These are phyloP conservation scores for Haliclona indistincta DNA, from an alignment of 37 sponge, comb jelly and placozoan species.

Conservation along the genomic window DNA sequence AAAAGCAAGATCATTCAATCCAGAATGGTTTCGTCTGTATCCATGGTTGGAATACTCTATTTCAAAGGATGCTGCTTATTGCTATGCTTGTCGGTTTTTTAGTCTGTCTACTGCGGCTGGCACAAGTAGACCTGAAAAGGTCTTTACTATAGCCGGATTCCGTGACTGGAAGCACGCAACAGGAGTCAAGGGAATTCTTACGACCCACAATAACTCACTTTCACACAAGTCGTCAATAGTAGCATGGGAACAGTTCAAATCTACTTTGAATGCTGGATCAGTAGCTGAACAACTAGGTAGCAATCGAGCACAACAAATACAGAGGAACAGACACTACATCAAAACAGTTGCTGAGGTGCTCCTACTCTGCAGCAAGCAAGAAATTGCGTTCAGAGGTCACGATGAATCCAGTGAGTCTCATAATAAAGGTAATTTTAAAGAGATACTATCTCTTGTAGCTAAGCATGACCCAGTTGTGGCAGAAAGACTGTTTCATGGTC, in stretches of 20 bases:
- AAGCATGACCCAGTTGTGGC: conserved; percentile 58
- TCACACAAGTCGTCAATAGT: conserved; percentile 26
- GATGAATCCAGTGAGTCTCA: conserved; percentile 51
- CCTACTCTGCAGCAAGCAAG: conserved; percentile 49
- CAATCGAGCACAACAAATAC: no score
- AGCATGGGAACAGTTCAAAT: conserved; percentile 44
- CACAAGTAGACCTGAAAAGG: conserved; percentile 20
- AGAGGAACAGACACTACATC: no score
- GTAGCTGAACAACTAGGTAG: no score
- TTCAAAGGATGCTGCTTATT: conserved; percentile 30
- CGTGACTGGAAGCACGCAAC: conserved; percentile 56
- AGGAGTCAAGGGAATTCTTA: conserved; percentile 31
- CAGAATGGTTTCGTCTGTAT: conserved; percentile 26
- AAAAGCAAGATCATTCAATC: conserved; percentile 4
- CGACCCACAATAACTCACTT: conserved; percentile 9
- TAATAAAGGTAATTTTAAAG: conserved; percentile 69
- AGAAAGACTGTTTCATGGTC: conserved; percentile 25
- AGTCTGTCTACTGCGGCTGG: neutral
- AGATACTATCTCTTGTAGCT: conserved; percentile 52
- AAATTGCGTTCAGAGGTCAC: conserved; percentile 67
- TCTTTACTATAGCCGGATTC: conserved; percentile 29
- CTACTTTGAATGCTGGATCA: no score
- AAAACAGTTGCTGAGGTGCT: conserved; percentile 40
- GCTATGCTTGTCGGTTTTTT: conserved; percentile 40
- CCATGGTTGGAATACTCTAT: conserved; percentile 32